These are phyloP conservation scores for Gortyna flavago DNA, from an alignment of 2,888 invertebrate genomes.

Conservation along the genomic window DNA sequence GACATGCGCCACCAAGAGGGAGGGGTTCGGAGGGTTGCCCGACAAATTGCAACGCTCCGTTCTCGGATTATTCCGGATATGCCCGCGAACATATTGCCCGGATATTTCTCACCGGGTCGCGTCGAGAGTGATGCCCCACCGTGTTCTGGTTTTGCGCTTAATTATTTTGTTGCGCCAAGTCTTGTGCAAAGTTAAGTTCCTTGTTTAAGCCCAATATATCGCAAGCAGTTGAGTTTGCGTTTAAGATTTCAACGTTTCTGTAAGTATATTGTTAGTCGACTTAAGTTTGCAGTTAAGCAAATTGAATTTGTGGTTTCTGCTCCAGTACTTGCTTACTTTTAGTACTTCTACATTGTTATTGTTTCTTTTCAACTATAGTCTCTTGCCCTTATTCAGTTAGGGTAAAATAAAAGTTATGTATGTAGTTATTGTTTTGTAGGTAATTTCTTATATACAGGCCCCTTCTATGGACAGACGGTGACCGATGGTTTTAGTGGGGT, in stretches of 20 bases:
- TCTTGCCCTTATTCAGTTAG: neutral
- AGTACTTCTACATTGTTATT: constrained; percentile 4
- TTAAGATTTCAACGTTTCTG: constrained; percentile 41
- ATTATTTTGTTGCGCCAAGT: constrained; percentile 58
- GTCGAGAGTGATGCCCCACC: constrained; percentile 65
- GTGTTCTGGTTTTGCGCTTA: constrained; percentile 63
- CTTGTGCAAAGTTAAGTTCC: constrained; percentile 42
- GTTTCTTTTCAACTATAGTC: neutral
- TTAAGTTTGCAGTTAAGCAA: constrained; percentile 40
- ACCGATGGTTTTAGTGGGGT: neutral
- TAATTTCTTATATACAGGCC: neutral
- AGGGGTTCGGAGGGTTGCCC: constrained; percentile 54
- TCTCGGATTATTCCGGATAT: constrained; percentile 75
- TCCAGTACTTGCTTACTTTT: constrained; percentile 8
- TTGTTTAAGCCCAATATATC: constrained; percentile 47
- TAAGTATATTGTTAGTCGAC: constrained; percentile 34
- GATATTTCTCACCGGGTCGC: constrained; percentile 70
- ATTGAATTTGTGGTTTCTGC: constrained; percentile 42
- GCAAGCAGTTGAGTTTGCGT: constrained; percentile 48
- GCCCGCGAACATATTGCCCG: constrained; percentile 73
- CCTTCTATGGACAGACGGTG: neutral
- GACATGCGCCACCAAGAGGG: constrained; percentile 59
- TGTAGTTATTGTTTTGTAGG: neutral
- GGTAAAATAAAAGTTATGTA: neutral
- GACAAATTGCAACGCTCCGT: constrained; percentile 73